Evolutionary conservation across 2,797 vertebrate species (phyloP).

Genomic region (Sebastes alutus): DNA sequence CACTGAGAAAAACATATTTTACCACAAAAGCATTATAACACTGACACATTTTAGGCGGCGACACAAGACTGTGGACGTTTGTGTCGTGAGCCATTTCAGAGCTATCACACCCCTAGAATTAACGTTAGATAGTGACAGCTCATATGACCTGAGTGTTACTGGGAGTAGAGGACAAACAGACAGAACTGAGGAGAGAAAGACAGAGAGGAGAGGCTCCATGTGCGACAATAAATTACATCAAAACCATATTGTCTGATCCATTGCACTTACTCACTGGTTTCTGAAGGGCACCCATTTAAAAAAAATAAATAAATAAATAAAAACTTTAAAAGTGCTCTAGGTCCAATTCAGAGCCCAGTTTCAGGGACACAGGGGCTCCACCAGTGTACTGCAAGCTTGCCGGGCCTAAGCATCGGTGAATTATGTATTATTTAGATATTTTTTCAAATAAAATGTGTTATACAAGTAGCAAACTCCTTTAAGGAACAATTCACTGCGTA

Average conservation of each 20-base stretch:
- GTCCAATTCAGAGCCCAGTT: neutral
- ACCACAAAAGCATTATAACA: neutral
- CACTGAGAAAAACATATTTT: neutral
- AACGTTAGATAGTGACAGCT: too few species aligned
- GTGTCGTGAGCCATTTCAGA: too few species aligned
- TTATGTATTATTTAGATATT: too few species aligned
- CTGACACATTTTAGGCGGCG: too few species aligned
- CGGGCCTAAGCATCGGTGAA: too few species aligned
- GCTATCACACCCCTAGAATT: too few species aligned
- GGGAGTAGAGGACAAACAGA: neutral
- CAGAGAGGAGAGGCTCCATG: neutral
- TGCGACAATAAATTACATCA: neutral
- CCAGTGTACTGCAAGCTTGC: too few species aligned
- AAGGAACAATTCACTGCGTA: too few species aligned
- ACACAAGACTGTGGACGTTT: too few species aligned
- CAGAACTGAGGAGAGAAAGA: neutral
- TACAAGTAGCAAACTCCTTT: too few species aligned
- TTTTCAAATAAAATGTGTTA: too few species aligned
- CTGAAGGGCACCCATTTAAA: neutral
- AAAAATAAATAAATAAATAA: too few species aligned
- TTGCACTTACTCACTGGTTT: neutral
- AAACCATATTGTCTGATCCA: neutral
- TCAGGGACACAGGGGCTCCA: neutral
- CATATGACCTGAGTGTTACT: neutral
- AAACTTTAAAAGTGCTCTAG: neutral